phyloP scores from a whole-genome alignment of 2,888 invertebrate species.

The Parochlus steinenii region DNA sequence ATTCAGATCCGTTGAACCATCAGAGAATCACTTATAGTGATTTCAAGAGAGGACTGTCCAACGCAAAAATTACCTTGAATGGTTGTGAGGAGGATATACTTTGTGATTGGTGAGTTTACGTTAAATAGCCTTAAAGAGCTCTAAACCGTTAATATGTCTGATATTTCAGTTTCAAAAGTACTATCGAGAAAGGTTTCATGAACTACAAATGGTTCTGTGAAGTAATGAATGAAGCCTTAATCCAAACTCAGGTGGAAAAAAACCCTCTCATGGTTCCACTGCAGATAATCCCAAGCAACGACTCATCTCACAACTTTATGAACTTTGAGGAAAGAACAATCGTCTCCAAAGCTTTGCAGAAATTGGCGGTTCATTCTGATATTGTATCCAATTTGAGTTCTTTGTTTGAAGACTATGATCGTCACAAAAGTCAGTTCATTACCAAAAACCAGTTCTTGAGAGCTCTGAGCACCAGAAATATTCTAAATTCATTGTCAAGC shows the following conservation, averaged over 20 bases:
- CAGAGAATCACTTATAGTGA: slow-evolving; percentile 44
- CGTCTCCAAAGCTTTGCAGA: slow-evolving; percentile 47
- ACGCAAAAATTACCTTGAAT: slow-evolving; percentile 46
- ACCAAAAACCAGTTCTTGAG: slow-evolving; percentile 45
- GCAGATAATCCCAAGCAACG: slow-evolving; percentile 49
- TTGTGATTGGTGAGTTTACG: slow-evolving; percentile 45
- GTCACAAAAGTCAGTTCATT: too few species aligned
- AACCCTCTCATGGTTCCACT: slow-evolving; percentile 50
- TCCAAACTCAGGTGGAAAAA: slow-evolving; percentile 45
- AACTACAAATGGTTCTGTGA: slow-evolving; percentile 52
- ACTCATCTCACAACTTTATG: slow-evolving; percentile 45
- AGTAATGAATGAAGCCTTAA: slow-evolving; percentile 51
- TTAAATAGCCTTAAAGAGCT: slow-evolving; percentile 1
- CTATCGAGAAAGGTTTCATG: slow-evolving; percentile 38
- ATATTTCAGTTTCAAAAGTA: slow-evolving; percentile 48
- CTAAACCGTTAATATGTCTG: slow-evolving; percentile 13
- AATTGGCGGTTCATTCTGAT: slow-evolving; percentile 46
- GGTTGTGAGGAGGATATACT: slow-evolving; percentile 51
- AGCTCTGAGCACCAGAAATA: slow-evolving; percentile 43
- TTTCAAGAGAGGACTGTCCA: slow-evolving; percentile 52
- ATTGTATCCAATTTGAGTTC: slow-evolving; percentile 50
- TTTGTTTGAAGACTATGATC: slow-evolving; percentile 45
- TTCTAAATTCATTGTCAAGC: slow-evolving; percentile 44
- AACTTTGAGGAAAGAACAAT: slow-evolving; percentile 54
- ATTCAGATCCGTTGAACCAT: slow-evolving; percentile 47